Percentiles rank a stretch among this genome's conserved stretches.
phyloP scores from a whole-genome alignment of 2,888 invertebrate genomes.

The Teleogryllus oceanicus region DNA sequence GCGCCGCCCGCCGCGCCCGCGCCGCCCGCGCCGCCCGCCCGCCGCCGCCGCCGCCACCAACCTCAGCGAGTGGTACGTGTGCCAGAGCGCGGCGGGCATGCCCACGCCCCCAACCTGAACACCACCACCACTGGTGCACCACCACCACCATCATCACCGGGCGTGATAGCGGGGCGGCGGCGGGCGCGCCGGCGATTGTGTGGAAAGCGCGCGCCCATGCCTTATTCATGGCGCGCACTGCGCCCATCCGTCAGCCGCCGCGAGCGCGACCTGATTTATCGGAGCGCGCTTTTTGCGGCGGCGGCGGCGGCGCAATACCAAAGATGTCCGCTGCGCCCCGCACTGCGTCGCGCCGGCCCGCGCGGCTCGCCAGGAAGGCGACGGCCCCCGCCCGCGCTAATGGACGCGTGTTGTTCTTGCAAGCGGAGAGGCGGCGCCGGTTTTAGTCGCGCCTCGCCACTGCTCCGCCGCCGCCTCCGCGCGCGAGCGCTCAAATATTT shows the following conservation, averaged over 20 bases:
- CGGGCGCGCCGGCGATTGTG: background rate
- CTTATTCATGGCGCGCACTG: too few species aligned
- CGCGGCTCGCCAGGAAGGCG: background rate
- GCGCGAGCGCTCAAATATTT: background rate
- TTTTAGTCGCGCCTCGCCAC: background rate
- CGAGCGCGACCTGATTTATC: too few species aligned
- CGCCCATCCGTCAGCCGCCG: too few species aligned
- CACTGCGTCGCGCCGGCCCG: background rate
- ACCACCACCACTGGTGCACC: slow-evolving; percentile 57
- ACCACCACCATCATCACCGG: slow-evolving; percentile 45
- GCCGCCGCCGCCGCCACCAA: slow-evolving; percentile 38
- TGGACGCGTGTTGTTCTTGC: background rate
- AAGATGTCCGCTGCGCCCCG: background rate
- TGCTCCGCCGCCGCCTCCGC: background rate
- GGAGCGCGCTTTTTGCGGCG: background rate
- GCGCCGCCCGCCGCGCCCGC: slow-evolving; percentile 36
- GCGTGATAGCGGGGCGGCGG: slow-evolving; percentile 54
- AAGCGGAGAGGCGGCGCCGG: background rate
- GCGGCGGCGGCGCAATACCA: background rate
- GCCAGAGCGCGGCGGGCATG: slow-evolving; percentile 57
- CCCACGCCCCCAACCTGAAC: slow-evolving; percentile 48
- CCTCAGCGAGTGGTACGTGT: slow-evolving; percentile 75
- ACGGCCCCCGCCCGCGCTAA: background rate
- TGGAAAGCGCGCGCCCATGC: too few species aligned
- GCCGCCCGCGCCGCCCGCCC: slow-evolving; percentile 36